A percentile compares a stretch with the other conserved stretches of the same genome.
Conservation (phyloP, 1,140 invertebrate species). For the Myzus persicae region DNA sequence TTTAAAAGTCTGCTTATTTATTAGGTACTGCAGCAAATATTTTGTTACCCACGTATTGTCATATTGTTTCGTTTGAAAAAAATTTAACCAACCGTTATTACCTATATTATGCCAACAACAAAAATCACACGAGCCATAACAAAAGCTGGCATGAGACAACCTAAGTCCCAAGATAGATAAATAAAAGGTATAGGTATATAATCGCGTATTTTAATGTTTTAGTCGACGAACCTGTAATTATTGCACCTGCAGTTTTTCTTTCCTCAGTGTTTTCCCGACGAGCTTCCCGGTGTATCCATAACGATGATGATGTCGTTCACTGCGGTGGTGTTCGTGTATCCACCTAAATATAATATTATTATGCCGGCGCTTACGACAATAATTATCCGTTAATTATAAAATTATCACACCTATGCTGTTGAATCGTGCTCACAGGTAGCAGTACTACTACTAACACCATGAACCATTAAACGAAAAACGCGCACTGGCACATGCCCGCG, state of each 20-base stretch:
- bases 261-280: not conserved
- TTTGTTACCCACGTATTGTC: not conserved
- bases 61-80: no score
- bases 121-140: no score
- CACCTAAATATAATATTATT: not conserved
- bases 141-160: no score
- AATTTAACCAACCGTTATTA: no score
- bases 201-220: not conserved
- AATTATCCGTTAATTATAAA: not conserved
- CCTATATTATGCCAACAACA: no score
- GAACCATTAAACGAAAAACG: conserved; percentile 9
- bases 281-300: not conserved
- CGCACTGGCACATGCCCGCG: conserved; percentile 43
- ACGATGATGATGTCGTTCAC: not conserved
- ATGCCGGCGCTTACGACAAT: not conserved
- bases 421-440: not conserved
- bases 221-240: not conserved
- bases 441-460: not conserved
- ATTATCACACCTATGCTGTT: not conserved
- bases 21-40: not conserved
- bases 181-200: no score
- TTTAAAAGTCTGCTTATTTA: not conserved
- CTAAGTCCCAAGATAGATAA: no score
- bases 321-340: not conserved
- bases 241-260: not conserved